phyloP scores from a whole-genome alignment of 2,888 invertebrate genomes.

The Cephus spinipes region DNA sequence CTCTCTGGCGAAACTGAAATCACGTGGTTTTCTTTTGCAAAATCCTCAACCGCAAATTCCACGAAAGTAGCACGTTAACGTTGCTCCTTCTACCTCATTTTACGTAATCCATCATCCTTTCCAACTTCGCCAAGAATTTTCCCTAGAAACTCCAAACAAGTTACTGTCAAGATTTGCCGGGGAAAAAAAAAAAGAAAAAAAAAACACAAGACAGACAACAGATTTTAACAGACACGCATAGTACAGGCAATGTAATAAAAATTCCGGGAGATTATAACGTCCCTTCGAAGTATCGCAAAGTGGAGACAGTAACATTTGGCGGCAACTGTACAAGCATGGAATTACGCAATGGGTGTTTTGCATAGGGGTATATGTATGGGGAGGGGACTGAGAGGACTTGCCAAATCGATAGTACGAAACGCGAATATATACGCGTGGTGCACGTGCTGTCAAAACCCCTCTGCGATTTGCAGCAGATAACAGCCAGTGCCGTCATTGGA shows the following conservation, averaged over 20 bases:
- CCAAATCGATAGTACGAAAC: slow-evolving; percentile 33
- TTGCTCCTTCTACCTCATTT: not conserved
- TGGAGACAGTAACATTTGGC: not conserved
- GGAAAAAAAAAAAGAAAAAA: no score
- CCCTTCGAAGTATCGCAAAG: not conserved
- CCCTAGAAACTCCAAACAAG: not conserved
- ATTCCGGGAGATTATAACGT: not conserved
- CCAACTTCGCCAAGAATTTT: not conserved
- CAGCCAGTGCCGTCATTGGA: slow-evolving; percentile 13
- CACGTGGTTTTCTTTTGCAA: not conserved
- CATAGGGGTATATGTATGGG: slow-evolving; percentile 22
- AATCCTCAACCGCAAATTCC: not conserved
- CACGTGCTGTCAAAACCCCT: slow-evolving; percentile 36
- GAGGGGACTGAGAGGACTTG: slow-evolving; percentile 22
- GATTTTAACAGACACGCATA: not conserved
- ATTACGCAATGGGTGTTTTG: slow-evolving; percentile 34
- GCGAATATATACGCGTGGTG: slow-evolving; percentile 14
- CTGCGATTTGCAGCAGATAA: slow-evolving; percentile 47
- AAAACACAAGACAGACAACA: not conserved
- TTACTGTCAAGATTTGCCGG: not conserved
- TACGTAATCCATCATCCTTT: not conserved
- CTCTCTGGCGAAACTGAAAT: not conserved
- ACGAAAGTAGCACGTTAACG: not conserved
- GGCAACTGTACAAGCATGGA: slow-evolving; percentile 21
- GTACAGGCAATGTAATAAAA: not conserved